Base-by-base conservation (phyloP, 2,888 invertebrate species). In the Euproctis similis region DNA sequence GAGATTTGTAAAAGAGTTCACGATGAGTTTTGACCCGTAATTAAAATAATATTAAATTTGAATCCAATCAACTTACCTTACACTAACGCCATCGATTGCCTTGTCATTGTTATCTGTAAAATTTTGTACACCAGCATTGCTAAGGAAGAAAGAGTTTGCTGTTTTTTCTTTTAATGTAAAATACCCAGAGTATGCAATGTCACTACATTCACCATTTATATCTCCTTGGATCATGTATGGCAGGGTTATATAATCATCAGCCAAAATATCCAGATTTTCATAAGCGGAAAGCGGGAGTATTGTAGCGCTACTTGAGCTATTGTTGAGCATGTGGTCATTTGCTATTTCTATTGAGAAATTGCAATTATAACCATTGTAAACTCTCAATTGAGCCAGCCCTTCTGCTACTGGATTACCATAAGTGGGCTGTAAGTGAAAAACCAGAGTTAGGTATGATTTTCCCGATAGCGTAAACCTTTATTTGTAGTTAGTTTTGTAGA, bases 311-410 rank as follows among this genome's bases (percentile, higher is more conserved):
- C 32, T 32, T 2, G 55, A 52, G 27, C 66, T 65, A 1, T 39
- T 5, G 16, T 12, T 5, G 6, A 28, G 8, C 12, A 16, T 6
- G 33, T 26, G 31, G 46, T 35, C 2, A 47, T 53, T 45, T 2
- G 39, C 45, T 8, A 46, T 47, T 29, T 34, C 55, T 10, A 88
- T 60, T 0, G 74, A 70, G 34, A 87, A 82, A 32, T 80, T 71
- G 48, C 90, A 90, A 14, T 86, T 71, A 50, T 85, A 82, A 3
- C 88, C 88, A 45, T 94, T 93, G 66, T 90, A 93, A 3, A 94
- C 68, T 41, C 93, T 82, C 9, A 93, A 42, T 50, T 93, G 92
- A 0, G 87, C 87, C 12, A 86, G 56, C 1, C 88, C 88, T 3
- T 62, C 49, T 4, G 81, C 51, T 6, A 93, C 90, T 8, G 89